Conservation (phyloP, 2,888 invertebrate species). For the Mantis religiosa region DNA sequence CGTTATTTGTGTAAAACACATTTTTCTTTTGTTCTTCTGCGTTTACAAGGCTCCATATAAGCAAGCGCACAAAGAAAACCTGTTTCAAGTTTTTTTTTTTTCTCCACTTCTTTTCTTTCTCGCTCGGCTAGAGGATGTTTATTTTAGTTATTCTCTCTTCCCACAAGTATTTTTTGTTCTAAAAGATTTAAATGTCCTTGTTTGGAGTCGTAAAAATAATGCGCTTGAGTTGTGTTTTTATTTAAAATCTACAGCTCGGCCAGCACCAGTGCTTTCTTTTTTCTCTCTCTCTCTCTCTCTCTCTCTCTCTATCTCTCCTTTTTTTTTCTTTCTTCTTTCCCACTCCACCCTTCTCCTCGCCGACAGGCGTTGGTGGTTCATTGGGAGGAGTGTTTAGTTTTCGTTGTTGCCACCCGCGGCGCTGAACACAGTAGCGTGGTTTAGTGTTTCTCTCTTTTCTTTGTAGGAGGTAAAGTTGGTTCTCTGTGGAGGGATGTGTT, state of each 20-base stretch:
- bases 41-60: not conserved
- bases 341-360: not conserved
- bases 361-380: not conserved
- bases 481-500: not conserved
- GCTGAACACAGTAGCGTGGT: not conserved
- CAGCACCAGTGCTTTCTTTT: not conserved
- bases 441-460: constrained; percentile 5
- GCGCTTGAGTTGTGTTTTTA: constrained; percentile 19
- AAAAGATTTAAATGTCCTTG: constrained; percentile 12
- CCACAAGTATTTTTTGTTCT: not conserved
- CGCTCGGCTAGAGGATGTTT: not conserved
- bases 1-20: not conserved
- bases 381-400: constrained; percentile 4
- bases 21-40: not conserved
- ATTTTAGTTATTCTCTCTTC: constrained; percentile 9
- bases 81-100: not conserved
- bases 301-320: too few relatives aligned
- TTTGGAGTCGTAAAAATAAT: constrained; percentile 22
- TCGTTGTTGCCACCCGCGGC: constrained; percentile 9
- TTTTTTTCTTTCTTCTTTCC: not conserved
- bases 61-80: not conserved
- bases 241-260: not conserved
- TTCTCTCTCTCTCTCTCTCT: too few relatives aligned
- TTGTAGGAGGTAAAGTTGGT: constrained; percentile 17
- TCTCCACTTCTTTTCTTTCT: not conserved